Base-by-base conservation (phyloP, 2,113 vertebrate genomes). In the Coptodon bakossiorum region DNA sequence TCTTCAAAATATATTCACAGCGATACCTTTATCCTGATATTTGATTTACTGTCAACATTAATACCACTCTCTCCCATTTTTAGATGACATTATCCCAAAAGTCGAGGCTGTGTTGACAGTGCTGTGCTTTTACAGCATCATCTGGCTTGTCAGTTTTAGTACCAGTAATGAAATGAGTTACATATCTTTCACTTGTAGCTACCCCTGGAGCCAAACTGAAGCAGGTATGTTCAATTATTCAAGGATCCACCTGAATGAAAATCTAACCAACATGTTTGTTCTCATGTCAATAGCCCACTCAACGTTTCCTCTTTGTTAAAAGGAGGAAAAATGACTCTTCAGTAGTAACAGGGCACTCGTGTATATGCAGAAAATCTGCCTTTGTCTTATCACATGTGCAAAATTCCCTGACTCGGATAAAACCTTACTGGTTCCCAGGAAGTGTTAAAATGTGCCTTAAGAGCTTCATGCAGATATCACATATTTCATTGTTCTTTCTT, bases 11-110 rank as follows among this genome's bases (percentile, higher is more conserved):
- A 13, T 40, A 13, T 40, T 40, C 63, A 40, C 73, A 34, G 73
- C 11, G 6, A 52, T 8, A 31, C 43, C 6, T 78, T 78, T 50
- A 78, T 78, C 27, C 27, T 13, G 73, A 34, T 52, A 50, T 78
- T 52, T 78, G 73, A 78, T 52, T 78, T 52, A 52, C 45, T 52
- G 73, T 52, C 73, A 52, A 52, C 73, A 78, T 78, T 50, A 76
- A 76, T 76, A 11, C 27, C 71, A 3, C 43, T 50, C 24, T 2
- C 71, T 50, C 6, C 24, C 29, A 78, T 9, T 78, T 76, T 78
- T 52, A 50, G 73, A 78, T 13, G 73, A 78, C 73, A 6, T 78
- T 78, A 52, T 78, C 45, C 45, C 73, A 52, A n/a, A 31, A 78
- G 45, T 52, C 17, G 71, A 52, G 2, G 17, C 11, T 13, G 73